Evolutionary conservation across 2,888 invertebrate species (phyloP), one percentile per base, ranked within the genome.

Genomic region (Ornithoptera alexandrae): DNA sequence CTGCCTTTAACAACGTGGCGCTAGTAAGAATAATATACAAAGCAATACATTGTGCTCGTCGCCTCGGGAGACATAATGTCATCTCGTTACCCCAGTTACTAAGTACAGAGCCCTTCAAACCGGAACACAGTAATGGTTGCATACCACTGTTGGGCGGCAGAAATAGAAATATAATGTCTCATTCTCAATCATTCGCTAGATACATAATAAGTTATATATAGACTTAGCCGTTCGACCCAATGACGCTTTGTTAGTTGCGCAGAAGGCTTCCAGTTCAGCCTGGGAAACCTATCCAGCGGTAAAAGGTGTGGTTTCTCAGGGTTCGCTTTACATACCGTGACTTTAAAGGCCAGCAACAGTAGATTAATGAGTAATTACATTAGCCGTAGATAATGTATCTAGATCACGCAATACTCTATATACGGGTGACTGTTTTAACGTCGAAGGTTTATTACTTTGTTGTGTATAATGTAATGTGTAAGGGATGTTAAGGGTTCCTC

Each of bases 311-410:
- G 57, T n/a, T 22, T 57, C 57, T 24, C 59, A 42, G 58, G 59
- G 36, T 60, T 53, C 53, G 46, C 24, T 12, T 36, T 24, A 60
- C 60, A 59, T 36, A 15, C 30, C 66, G 59, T 36, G 60, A n/a
- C 60, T 60, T 66, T 50, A 60, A 61, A 53, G 62, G 18, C 36
- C 46, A n/a, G 50, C 58, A 30, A 46, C n/a, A n/a, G 24, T 62
- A 24, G 30, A 58, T 57, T 62, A 62, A 18, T 68, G 62, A n/a
- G 42, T 62, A 68, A 68, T 68, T 62, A 68, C 42, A 62, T 57
- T 67, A 62, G n/a, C 57, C 12, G 22, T n/a, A 57, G 24, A n/a
- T 67, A 67, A 67, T 57, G 30, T 58, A 62, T 62, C 62, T 57
- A 62, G 67, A 58, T 30, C 62, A 68, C 58, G 67, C 62, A 62